Evolutionary conservation across 1,140 invertebrate genomes (phyloP).

Genomic region (Zaprionus lachaisei): DNA sequence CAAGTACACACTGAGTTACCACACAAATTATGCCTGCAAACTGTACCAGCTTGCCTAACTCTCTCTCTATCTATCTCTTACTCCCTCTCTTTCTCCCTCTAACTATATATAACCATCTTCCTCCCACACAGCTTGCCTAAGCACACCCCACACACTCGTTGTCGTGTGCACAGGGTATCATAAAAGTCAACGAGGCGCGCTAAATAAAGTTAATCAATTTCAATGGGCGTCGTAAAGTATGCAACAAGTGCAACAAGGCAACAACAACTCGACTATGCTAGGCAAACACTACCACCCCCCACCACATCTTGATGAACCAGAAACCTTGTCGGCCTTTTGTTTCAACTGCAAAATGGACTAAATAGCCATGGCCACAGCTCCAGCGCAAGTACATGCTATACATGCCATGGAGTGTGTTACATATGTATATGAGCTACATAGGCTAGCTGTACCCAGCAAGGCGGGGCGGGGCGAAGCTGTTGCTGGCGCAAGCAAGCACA

Average conservation of each 20-base stretch:
- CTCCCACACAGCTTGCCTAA: no score
- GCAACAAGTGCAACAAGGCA: constrained; percentile 66
- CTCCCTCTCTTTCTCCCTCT: no score
- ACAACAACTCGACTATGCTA: constrained; percentile 5
- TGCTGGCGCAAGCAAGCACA: constrained; percentile 59
- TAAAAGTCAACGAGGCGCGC: constrained; percentile 28
- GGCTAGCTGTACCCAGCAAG: neutral
- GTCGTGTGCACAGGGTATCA: constrained; percentile 17
- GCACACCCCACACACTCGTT: neutral
- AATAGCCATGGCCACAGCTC: constrained; percentile 9
- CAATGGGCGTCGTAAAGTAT: constrained; percentile 55
- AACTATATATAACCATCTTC: neutral
- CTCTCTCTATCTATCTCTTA: no score
- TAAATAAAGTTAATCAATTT: constrained; percentile 78
- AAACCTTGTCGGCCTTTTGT: constrained; percentile 37
- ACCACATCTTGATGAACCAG: constrained; percentile 42
- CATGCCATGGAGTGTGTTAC: neutral
- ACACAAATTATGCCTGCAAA: no score
- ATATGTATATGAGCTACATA: constrained; percentile 20
- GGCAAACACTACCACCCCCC: neutral
- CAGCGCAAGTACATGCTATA: constrained; percentile 2
- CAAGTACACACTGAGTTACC: no score
- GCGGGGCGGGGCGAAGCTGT: neutral
- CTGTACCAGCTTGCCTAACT: neutral
- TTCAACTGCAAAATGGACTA: constrained; percentile 24